These are phyloP conservation scores for Thalassarche chlororhynchos DNA, from an alignment of 2,113 vertebrate genomes.

Conservation along the genomic window DNA sequence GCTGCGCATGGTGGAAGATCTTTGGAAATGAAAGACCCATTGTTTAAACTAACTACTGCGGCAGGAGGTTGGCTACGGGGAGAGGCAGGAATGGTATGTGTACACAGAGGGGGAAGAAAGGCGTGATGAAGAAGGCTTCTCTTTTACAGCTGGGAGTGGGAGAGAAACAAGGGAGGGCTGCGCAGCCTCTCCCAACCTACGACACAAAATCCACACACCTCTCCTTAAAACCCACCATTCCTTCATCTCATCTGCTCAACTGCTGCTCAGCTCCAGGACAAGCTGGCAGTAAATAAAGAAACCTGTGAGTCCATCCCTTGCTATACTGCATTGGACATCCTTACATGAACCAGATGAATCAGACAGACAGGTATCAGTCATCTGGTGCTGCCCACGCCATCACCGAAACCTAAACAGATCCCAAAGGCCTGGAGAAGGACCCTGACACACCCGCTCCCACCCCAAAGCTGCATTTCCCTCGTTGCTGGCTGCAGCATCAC, in stretches of 20 bases:
- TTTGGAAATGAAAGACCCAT: neutral
- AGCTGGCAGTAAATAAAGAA: neutral
- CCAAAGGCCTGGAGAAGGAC: neutral
- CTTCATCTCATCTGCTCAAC: neutral
- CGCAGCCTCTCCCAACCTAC: fast-evolving
- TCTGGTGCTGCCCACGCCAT: neutral
- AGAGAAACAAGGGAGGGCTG: neutral
- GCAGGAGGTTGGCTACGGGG: neutral
- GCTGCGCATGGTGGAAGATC: neutral
- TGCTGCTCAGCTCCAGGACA: neutral
- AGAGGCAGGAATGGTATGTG: neutral
- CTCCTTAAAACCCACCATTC: neutral
- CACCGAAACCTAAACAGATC: neutral
- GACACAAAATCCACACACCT: neutral
- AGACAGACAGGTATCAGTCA: neutral
- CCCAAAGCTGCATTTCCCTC: neutral
- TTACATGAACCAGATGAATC: fast-evolving
- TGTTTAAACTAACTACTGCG: neutral
- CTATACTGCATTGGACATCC: neutral
- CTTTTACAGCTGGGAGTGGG: neutral
- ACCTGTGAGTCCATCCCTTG: neutral
- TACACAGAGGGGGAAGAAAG: neutral
- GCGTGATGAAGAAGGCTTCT: neutral
- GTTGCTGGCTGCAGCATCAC: neutral
- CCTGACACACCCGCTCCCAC: neutral